Percentiles rank a stretch among this genome's conserved stretches.
phyloP scores from a whole-genome alignment of 2,113 vertebrate species.

The Aplodontia rufa region DNA sequence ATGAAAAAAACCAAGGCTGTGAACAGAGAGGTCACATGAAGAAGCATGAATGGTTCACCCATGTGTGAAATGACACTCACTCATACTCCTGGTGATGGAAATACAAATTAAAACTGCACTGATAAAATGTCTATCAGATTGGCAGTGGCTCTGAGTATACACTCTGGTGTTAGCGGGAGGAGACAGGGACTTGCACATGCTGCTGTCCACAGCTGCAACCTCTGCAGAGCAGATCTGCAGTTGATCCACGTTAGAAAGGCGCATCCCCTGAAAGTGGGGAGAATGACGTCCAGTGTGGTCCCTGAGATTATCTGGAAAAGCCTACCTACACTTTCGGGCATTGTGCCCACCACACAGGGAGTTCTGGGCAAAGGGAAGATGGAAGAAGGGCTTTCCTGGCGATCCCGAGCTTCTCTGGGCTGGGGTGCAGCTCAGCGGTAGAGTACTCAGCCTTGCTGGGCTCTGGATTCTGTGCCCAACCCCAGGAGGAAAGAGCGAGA shows the following conservation, averaged over 20 bases:
- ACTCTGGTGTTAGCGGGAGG: accelerated
- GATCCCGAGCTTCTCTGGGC: no score
- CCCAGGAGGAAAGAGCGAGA: background rate
- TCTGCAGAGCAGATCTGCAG: background rate
- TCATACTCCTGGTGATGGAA: background rate
- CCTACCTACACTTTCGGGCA: accelerated
- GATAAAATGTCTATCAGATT: accelerated
- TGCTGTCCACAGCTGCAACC: accelerated
- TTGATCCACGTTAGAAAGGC: background rate
- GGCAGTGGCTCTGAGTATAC: background rate
- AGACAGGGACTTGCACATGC: accelerated
- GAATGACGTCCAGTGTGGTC: no score
- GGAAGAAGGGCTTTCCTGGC: accelerated
- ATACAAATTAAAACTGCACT: accelerated
- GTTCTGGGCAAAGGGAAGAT: accelerated
- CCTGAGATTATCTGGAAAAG: no score
- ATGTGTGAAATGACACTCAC: accelerated
- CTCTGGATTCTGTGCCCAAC: no score
- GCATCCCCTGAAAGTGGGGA: accelerated
- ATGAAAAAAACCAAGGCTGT: no score
- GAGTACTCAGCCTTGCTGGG: no score
- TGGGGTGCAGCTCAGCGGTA: no score
- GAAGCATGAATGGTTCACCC: accelerated
- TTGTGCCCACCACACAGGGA: accelerated
- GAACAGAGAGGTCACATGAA: accelerated